These are phyloP conservation scores for Leptopilina myrica DNA, from an alignment of 2,888 invertebrate genomes.

Conservation along the genomic window DNA sequence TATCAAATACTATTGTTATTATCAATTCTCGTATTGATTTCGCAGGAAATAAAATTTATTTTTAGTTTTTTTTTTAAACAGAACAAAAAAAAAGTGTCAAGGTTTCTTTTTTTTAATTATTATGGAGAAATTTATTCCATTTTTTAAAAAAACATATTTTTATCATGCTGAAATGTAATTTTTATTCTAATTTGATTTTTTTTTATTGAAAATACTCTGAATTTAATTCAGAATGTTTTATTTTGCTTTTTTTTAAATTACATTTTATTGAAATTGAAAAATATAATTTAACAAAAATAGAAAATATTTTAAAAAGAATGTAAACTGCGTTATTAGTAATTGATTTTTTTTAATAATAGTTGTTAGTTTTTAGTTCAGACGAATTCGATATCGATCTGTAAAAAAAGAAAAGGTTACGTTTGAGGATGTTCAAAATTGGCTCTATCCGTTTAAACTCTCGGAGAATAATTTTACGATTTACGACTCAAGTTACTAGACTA, in stretches of 20 bases:
- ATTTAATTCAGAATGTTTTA: too few species aligned
- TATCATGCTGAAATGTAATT: too few species aligned
- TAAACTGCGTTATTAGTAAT: too few species aligned
- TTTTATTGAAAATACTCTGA: neutral
- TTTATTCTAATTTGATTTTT: too few species aligned
- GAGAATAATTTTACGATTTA: slow-evolving; percentile 19
- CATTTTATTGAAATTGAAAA: too few species aligned
- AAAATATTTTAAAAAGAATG: too few species aligned
- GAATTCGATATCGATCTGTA: neutral
- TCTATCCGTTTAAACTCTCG: neutral
- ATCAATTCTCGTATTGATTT: slow-evolving; percentile 6
- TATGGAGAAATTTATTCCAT: too few species aligned
- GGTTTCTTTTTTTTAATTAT: neutral
- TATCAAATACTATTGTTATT: slow-evolving; percentile 5
- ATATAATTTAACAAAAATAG: too few species aligned
- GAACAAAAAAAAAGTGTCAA: neutral
- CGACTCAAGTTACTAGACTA: slow-evolving; percentile 3
- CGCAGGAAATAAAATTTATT: neutral
- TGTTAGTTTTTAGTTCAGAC: too few species aligned
- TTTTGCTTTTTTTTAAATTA: too few species aligned
- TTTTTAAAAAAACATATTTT: too few species aligned
- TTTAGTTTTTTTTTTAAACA: neutral
- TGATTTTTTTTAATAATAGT: too few species aligned
- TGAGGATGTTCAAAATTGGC: slow-evolving; percentile 19
- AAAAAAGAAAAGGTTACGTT: neutral